Evolutionary conservation across 2,888 invertebrate genomes (phyloP).

Genomic region (Cosmia trapezina): DNA sequence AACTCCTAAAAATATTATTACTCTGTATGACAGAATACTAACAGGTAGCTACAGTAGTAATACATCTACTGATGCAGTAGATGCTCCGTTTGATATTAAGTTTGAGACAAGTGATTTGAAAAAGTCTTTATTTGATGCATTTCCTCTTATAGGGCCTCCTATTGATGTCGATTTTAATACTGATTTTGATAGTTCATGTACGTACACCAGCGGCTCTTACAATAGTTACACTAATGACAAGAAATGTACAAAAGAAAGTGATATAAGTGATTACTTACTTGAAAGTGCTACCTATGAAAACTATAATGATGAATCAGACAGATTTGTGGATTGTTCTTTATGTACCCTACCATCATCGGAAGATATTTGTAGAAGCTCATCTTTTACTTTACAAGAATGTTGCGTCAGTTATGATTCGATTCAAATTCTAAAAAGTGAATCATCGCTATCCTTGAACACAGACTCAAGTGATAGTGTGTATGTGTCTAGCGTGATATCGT

Average conservation of each 20-base stretch:
- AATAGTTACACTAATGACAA: background rate
- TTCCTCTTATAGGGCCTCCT: background rate
- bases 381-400: slow-evolving; percentile 14
- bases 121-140: background rate
- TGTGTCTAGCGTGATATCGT: slow-evolving; percentile 68
- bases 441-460: slow-evolving; percentile 70
- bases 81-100: background rate
- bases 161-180: slow-evolving; percentile 5
- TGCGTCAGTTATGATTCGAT: slow-evolving; percentile 67
- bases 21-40: slow-evolving; percentile 27
- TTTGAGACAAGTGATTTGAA: slow-evolving; percentile 26
- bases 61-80: slow-evolving; percentile 11
- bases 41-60: slow-evolving; percentile 24
- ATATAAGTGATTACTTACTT: slow-evolving; percentile 9
- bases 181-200: slow-evolving; percentile 12
- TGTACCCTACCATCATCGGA: background rate
- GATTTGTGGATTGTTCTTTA: background rate
- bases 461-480: slow-evolving; percentile 51
- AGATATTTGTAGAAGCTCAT: background rate
- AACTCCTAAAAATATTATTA: slow-evolving; percentile 15
- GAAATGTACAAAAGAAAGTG: slow-evolving; percentile 8
- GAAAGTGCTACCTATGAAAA: background rate
- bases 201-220: background rate
- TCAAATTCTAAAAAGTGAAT: slow-evolving; percentile 67
- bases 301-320: slow-evolving; percentile 6